A percentile compares a stretch with the other conserved stretches of the same genome.
Evolutionary conservation across 2,888 invertebrate species (phyloP).

Genomic region (Monochamus alternatus): DNA sequence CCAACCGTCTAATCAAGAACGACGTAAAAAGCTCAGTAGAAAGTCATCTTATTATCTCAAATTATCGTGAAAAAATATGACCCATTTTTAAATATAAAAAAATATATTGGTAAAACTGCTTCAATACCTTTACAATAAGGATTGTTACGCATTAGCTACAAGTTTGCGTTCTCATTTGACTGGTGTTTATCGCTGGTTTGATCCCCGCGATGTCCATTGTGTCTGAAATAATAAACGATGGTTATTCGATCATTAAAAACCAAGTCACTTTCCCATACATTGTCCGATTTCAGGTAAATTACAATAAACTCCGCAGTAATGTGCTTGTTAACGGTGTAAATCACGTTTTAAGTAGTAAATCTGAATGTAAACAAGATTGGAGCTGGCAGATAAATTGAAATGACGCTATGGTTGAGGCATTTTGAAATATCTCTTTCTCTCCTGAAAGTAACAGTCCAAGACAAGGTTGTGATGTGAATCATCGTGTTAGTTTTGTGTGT

Average conservation of each 20-base stretch:
- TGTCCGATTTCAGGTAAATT: constrained; percentile 43
- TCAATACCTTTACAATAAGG: no score
- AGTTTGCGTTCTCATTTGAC: neutral
- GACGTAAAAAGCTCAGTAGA: no score
- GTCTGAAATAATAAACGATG: constrained; percentile 17
- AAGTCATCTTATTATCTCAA: no score
- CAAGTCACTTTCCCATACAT: constrained; percentile 37
- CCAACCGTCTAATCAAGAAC: no score
- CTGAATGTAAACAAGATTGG: constrained; percentile 51
- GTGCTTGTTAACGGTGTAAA: constrained; percentile 44
- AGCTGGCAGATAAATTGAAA: constrained; percentile 44
- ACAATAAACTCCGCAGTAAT: constrained; percentile 44
- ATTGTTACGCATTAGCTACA: neutral
- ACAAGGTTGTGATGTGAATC: constrained; percentile 32
- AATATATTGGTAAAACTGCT: no score
- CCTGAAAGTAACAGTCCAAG: constrained; percentile 41
- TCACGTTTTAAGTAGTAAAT: constrained; percentile 49
- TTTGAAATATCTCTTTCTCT: constrained; percentile 45
- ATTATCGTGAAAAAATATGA: no score
- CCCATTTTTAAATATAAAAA: no score
- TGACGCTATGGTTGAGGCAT: constrained; percentile 48
- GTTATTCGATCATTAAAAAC: constrained; percentile 26
- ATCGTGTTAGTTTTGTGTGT: constrained; percentile 8
- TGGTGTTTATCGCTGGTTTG: constrained; percentile 6
- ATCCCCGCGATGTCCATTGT: constrained; percentile 14